A percentile compares a stretch with the other conserved stretches of the same genome.
Evolutionary conservation across 1,140 invertebrate genomes (phyloP).

Genomic region (Atopsyche davidsoni): DNA sequence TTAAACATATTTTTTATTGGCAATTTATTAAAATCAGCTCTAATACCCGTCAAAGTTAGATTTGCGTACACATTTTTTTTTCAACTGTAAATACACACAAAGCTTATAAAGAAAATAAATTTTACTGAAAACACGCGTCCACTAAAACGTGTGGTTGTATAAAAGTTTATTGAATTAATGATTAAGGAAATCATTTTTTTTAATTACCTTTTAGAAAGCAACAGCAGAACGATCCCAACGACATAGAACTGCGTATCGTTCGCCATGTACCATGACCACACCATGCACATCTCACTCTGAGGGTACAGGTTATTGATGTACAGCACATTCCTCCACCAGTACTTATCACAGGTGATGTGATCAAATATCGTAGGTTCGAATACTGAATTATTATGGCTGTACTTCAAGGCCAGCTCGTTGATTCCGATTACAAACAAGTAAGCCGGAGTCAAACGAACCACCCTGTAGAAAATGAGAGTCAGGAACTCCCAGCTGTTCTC

Average conservation of each 20-base stretch:
- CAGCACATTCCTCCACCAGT: constrained; percentile 77
- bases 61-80: too few species aligned
- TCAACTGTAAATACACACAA: too few species aligned
- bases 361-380: constrained; percentile 69
- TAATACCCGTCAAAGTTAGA: too few species aligned
- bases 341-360: constrained; percentile 67
- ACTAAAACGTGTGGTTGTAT: too few species aligned
- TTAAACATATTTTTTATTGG: too few species aligned
- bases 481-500: constrained; percentile 17
- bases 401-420: constrained; percentile 64
- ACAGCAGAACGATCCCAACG: constrained; percentile 62
- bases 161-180: too few species aligned
- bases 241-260: constrained; percentile 88
- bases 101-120: too few species aligned
- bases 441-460: constrained; percentile 70
- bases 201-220: constrained; percentile 68
- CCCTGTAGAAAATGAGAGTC: constrained; percentile 38
- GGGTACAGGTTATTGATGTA: constrained; percentile 79
- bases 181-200: too few species aligned
- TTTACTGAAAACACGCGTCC: too few species aligned
- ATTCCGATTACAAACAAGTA: constrained; percentile 73
- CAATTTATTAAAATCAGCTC: too few species aligned
- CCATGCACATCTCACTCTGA: constrained; percentile 75
- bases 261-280: constrained; percentile 88
- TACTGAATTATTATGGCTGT: constrained; percentile 59